A percentile compares a stretch with the other conserved stretches of the same genome.
Evolutionary conservation across 53 echinoderm and acorn worm species (phyloP).

Genomic region (Pentamera pediparva): DNA sequence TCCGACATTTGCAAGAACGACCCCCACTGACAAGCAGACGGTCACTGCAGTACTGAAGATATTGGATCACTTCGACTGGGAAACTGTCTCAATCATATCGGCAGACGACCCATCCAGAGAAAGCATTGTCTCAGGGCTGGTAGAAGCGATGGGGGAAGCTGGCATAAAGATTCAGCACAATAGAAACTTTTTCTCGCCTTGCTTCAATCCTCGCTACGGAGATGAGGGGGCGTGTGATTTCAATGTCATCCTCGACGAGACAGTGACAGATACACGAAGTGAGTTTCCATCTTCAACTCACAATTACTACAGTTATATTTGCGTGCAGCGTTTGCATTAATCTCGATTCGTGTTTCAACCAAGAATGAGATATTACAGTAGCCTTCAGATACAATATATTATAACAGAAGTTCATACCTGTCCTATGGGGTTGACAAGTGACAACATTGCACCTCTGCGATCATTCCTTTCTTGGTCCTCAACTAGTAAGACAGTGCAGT

Average conservation of each 20-base stretch:
- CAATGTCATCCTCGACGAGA: slow-evolving; percentile 41
- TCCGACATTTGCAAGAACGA: slow-evolving; percentile 77
- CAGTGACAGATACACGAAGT: slow-evolving; percentile 70
- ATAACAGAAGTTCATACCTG: too few species aligned
- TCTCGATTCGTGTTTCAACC: too few species aligned
- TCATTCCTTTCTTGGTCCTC: too few species aligned
- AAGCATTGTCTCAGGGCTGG: slow-evolving; percentile 20
- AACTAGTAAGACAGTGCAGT: too few species aligned
- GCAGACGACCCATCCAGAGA: neutral
- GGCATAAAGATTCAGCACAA: slow-evolving; percentile 40
- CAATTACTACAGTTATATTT: too few species aligned
- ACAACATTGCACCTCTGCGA: too few species aligned
- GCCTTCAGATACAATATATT: too few species aligned
- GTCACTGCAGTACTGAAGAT: slow-evolving; percentile 58
- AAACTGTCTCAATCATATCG: slow-evolving; percentile 57
- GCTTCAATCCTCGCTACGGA: slow-evolving; percentile 3
- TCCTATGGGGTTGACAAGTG: too few species aligned
- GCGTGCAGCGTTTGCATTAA: too few species aligned
- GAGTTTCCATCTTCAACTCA: slow-evolving; percentile 22
- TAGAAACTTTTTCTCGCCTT: slow-evolving; percentile 31
- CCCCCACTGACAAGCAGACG: slow-evolving; percentile 65
- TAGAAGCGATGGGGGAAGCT: neutral
- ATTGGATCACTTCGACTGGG: slow-evolving; percentile 75
- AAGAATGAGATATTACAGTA: too few species aligned
- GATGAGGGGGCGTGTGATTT: neutral